Evolutionary conservation across 2,113 vertebrate genomes (phyloP), one percentile per base, ranked within the genome.

Genomic region (Cinclus mexicanus): DNA sequence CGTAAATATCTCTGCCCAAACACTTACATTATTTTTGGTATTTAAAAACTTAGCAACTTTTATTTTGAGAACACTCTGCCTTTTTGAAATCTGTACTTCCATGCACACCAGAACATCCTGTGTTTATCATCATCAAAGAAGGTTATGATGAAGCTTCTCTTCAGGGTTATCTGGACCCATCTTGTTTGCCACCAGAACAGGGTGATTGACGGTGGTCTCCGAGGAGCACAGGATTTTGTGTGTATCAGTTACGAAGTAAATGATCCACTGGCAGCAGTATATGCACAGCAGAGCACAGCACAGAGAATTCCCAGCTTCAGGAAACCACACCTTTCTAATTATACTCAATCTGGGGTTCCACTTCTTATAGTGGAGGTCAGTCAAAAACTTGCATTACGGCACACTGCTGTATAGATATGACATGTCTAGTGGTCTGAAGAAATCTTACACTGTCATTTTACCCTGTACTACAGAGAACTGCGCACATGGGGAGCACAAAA

Each of bases 31-130:
- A 33, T 35, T 87, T 69, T 41, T 56, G 57, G 46, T 33, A 46
- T 63, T 94, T 61, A 41, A 60, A 83, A 85, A 76, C 69, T 53
- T 79, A 75, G 18, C 22, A 69, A 11, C 21, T 87, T 26, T 71
- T 68, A 41, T 64, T 89, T 57, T 50, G 60, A 80, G 82, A 93
- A n/a, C 24, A 42, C 29, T 61, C 4, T 65, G 60, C 24, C 44
- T 87, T 87, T 86, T 63, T 89, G 56, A 91, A 84, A 60, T 74
- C 44, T 68, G 28, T 77, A 25, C 33, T 92, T 91, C 33, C 35
- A 25, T 42, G 21, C 1, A 10, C 68, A n/a, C 28, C 31, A 35
- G 44, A 84, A 50, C 18, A 50, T 71, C 1, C 0, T 92, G 44
- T 78, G 24, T 83, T 92, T 56, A 49, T 63, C 24, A 14, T 50